Conservation (phyloP, 2,888 invertebrate species). For the Acanthosepion pharaonis region DNA sequence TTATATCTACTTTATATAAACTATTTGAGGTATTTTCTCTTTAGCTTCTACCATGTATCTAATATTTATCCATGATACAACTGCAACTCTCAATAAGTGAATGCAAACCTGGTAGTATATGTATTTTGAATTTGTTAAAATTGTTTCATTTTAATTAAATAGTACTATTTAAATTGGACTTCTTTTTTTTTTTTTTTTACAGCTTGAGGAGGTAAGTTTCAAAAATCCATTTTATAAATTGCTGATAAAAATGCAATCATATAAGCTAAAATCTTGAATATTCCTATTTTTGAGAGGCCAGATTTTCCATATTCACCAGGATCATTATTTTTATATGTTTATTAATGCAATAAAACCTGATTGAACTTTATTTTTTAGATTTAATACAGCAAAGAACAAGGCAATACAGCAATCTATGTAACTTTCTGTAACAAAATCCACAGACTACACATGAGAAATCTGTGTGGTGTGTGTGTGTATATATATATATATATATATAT, state of each 20-base stretch:
- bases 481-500: no score
- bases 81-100: background rate
- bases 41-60: background rate
- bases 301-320: background rate
- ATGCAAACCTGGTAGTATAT: background rate
- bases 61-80: background rate
- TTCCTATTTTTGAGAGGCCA: background rate
- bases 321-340: background rate
- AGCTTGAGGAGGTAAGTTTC: background rate
- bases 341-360: no score
- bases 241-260: background rate
- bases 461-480: no score
- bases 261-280: background rate
- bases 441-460: no score
- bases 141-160: background rate
- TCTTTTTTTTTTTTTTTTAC: background rate
- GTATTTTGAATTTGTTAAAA: background rate
- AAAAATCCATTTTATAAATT: conserved; percentile 5
- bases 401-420: no score
- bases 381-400: no score
- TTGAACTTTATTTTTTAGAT: no score
- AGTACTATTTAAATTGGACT: background rate
- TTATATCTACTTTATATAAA: no score
- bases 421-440: no score
- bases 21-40: no score